Evolutionary conservation across 2,113 vertebrate genomes (phyloP).

Genomic region (Gallinago undulata): DNA sequence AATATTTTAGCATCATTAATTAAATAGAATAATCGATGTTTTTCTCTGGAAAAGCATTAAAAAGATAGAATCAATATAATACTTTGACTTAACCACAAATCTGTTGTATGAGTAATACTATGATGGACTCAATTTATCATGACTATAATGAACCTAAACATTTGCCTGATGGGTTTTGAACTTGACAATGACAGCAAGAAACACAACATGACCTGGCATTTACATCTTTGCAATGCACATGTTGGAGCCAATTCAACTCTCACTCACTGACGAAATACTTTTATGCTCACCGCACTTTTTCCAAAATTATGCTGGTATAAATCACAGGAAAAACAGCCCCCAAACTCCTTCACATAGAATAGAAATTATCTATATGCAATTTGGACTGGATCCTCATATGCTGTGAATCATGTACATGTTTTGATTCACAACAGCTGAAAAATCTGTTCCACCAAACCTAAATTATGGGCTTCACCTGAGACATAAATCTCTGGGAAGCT

Average conservation of each 20-base stretch:
- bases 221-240: not conserved
- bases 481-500: not conserved
- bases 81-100: not conserved
- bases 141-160: not conserved
- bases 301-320: not conserved
- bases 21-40: not conserved
- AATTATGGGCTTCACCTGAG: not conserved
- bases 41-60: not conserved
- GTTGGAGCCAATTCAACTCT: not conserved
- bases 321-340: not conserved
- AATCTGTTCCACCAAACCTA: not conserved
- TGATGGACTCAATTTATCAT: not conserved
- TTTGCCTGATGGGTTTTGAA: not conserved
- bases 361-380: not conserved
- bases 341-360: not conserved
- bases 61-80: not conserved
- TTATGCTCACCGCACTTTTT: not conserved
- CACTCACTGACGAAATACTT: not conserved
- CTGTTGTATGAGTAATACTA: not conserved
- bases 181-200: not conserved
- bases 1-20: slow-evolving; percentile 12
- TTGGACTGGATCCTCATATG: not conserved
- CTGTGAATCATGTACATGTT: not conserved
- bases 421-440: not conserved
- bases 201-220: not conserved